Base-by-base conservation (phyloP, 2,797 vertebrate genomes). In the Crocodylus rhombifer region DNA sequence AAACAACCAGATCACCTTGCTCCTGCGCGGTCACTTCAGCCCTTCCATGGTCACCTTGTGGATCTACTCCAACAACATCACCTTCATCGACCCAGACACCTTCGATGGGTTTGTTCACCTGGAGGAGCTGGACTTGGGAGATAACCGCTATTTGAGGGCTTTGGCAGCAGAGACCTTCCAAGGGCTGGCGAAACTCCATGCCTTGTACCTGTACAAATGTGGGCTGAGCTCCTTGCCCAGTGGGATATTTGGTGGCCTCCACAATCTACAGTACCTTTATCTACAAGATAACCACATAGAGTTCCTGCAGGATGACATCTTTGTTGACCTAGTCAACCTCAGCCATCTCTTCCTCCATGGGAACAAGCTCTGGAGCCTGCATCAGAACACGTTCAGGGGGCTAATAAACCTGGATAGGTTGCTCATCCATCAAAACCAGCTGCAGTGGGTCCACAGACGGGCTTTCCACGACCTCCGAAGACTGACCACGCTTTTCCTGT, bases 1-100 rank as follows among this genome's bases (percentile, higher is more conserved):
- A 95, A 99, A 99, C 98, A 99, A 99, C 97, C 99, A 98, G 97
- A 99, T 99, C 96, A 98, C 98, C 87, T 97, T 98, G 93, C 98
- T 99, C 71, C 98, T 99, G 78, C 98, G 97, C 28, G 99, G 99
- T 88, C 99, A 99, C 97, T 99, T 99, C 98, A 99, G 98, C 96
- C 96, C 99, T 8, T 98, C 99, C 93, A 99, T 99, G 18, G 99
- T 99, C 97, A 99, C 99, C 42, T 98, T 99, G 73, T 99, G 99
- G 99, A 98, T 99, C 97, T 99, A 99, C 97, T 99, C 99, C 97
- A 99, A 99, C 97, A 99, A 99, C 97, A 99, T 99, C 96, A 99
- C 99, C 21, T 99, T 98, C 97, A 99, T 99, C 1, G 99, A 99
- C 97, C 99, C 99, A 25, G 98, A 98, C 84, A 99, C 99, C 81